These are phyloP conservation scores for Cassiopea xamachana DNA, from an alignment of 30 jellyfish, hydroid and myxozoan genomes.

Conservation along the genomic window DNA sequence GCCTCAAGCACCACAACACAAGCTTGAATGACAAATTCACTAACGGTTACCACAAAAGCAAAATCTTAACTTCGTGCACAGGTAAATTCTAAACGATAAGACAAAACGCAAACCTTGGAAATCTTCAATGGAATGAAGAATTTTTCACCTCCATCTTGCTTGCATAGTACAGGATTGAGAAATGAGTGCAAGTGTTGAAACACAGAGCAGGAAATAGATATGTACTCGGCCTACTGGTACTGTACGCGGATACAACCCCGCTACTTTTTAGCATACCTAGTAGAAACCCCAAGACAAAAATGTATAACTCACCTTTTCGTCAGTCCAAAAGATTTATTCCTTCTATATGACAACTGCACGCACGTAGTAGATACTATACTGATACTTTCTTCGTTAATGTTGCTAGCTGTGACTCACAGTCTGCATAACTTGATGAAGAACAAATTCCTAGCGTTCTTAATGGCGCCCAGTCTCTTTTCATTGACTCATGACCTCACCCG, in stretches of 20 bases:
- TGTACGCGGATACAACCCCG: neutral
- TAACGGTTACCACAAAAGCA: neutral
- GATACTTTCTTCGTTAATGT: neutral
- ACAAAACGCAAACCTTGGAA: neutral
- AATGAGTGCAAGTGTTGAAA: neutral
- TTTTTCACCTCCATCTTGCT: neutral
- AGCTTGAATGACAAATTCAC: neutral
- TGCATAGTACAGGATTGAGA: neutral
- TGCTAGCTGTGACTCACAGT: slow-evolving; percentile 56
- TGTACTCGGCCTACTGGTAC: slow-evolving; percentile 17
- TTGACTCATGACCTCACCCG: slow-evolving; percentile 50
- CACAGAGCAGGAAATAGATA: slow-evolving; percentile 30
- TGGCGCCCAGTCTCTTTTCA: slow-evolving; percentile 73
- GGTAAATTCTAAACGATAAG: neutral
- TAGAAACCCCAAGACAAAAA: neutral
- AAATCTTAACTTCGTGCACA: neutral
- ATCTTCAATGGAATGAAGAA: neutral
- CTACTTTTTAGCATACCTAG: neutral
- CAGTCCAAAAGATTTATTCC: neutral
- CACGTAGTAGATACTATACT: neutral
- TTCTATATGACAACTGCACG: neutral
- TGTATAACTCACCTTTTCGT: neutral
- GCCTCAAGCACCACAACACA: neutral
- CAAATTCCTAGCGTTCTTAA: slow-evolving; percentile 75
- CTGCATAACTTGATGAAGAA: slow-evolving; percentile 41